Percentiles rank a stretch among this genome's conserved stretches.
Evolutionary conservation across 1,140 invertebrate species (phyloP).

Genomic region (Elymnias hypermnestra): DNA sequence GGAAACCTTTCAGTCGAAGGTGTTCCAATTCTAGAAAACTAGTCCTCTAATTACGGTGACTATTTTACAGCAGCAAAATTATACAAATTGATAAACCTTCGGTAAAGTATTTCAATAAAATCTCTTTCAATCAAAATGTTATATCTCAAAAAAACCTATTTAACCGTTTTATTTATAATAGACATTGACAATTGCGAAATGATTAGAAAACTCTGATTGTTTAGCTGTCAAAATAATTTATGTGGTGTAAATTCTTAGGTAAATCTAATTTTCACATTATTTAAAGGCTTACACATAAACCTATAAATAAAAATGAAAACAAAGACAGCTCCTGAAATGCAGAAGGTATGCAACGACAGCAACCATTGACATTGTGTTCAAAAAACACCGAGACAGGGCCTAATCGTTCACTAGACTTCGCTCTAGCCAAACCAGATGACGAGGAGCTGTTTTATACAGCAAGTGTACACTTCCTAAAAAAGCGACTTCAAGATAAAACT

Average conservation of each 20-base stretch:
- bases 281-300: neutral
- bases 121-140: no score
- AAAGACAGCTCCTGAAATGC: constrained; percentile 1
- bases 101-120: no score
- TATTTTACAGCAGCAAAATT: no score
- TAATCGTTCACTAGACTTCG: constrained; percentile 13
- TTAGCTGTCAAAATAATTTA: neutral
- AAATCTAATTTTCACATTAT: neutral
- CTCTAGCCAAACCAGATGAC: constrained; percentile 37
- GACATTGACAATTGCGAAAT: no score
- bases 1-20: no score
- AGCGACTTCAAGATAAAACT: constrained; percentile 42
- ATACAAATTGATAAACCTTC: no score
- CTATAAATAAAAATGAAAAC: constrained; percentile 12
- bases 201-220: no score
- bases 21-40: no score
- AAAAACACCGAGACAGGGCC: constrained; percentile 6
- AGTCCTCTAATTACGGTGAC: no score
- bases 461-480: constrained; percentile 53
- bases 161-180: no score
- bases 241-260: neutral
- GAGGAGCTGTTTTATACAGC: constrained; percentile 49
- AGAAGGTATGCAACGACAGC: constrained; percentile 16
- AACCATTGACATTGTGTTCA: constrained; percentile 13
- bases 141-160: no score